Evolutionary conservation across 1,140 invertebrate genomes (phyloP).

Genomic region (Tetramorium alpestre): DNA sequence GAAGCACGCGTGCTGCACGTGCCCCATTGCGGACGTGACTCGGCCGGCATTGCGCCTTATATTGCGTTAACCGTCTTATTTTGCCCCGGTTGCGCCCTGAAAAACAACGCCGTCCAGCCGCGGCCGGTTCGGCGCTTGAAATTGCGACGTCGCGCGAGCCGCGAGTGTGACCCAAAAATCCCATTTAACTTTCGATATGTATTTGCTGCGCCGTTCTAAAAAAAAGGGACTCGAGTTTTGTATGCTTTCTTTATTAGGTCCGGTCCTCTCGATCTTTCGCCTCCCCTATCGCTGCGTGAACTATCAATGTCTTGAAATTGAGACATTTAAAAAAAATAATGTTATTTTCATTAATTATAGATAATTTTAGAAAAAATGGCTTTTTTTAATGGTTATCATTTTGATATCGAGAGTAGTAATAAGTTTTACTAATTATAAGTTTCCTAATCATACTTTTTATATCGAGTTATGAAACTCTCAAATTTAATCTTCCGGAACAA

Average conservation of each 20-base stretch:
- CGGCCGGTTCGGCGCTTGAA: slow-evolving; percentile 47
- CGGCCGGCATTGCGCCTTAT: slow-evolving; percentile 72
- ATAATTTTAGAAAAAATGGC: not conserved
- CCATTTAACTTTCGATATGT: slow-evolving; percentile 48
- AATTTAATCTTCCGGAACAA: not conserved
- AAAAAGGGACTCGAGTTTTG: not conserved
- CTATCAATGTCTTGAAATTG: not conserved
- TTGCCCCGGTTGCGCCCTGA: slow-evolving; percentile 66
- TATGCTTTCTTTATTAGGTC: not conserved
- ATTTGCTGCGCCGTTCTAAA: not conserved
- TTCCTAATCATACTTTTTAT: not conserved
- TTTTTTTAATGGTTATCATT: not conserved
- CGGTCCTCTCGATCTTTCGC: not conserved
- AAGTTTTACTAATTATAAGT: not conserved
- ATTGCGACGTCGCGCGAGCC: slow-evolving; percentile 51
- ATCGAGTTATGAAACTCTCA: not conserved
- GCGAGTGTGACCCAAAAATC: slow-evolving; percentile 66
- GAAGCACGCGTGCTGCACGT: slow-evolving; percentile 83
- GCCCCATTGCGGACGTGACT: slow-evolving; percentile 81
- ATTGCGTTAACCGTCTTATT: slow-evolving; percentile 74
- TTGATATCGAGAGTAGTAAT: not conserved
- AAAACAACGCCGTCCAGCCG: slow-evolving; percentile 66
- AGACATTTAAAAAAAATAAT: not conserved
- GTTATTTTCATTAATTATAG: not conserved
- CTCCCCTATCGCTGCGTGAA: not conserved